phyloP scores from a whole-genome alignment of 2,888 invertebrate species.

The Trissonchulus latispiculum region DNA sequence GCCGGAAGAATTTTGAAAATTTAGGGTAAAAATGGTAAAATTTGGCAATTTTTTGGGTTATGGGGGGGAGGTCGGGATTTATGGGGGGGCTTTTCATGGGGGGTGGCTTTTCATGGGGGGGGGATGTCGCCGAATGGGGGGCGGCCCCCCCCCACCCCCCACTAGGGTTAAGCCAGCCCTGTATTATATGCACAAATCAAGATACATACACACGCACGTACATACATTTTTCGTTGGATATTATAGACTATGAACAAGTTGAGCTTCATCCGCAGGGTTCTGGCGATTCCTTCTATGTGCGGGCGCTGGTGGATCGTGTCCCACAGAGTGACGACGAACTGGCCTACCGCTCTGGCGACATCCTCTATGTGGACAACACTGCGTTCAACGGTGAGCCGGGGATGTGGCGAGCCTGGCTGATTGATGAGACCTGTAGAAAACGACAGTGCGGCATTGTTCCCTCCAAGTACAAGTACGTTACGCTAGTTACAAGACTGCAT shows the following conservation, averaged over 20 bases:
- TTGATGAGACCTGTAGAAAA: conserved; percentile 52
- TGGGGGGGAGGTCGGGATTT: too few species aligned
- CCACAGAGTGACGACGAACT: conserved; percentile 61
- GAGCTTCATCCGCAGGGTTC: conserved; percentile 55
- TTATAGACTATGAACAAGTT: conserved; percentile 3
- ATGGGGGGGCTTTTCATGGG: too few species aligned
- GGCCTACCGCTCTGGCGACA: conserved; percentile 78
- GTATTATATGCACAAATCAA: too few species aligned
- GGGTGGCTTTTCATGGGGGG: too few species aligned
- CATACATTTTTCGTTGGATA: too few species aligned
- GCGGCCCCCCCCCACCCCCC: too few species aligned
- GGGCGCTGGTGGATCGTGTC: conserved; percentile 72
- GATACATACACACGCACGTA: too few species aligned
- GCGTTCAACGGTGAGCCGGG: conserved; percentile 87
- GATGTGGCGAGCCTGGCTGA: conserved; percentile 63
- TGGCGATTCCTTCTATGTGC: conserved; percentile 87
- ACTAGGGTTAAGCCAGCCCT: too few species aligned
- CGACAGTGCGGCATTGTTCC: conserved; percentile 78
- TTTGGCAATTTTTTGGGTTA: too few species aligned
- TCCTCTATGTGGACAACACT: conserved; percentile 88
- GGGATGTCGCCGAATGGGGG: too few species aligned
- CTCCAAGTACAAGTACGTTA: conserved; percentile 79
- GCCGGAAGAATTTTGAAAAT: too few species aligned
- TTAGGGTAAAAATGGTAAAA: too few species aligned
- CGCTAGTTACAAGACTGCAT: not conserved